Conservation (phyloP, 1,140 invertebrate genomes). For the Xylocopa sonorina region DNA sequence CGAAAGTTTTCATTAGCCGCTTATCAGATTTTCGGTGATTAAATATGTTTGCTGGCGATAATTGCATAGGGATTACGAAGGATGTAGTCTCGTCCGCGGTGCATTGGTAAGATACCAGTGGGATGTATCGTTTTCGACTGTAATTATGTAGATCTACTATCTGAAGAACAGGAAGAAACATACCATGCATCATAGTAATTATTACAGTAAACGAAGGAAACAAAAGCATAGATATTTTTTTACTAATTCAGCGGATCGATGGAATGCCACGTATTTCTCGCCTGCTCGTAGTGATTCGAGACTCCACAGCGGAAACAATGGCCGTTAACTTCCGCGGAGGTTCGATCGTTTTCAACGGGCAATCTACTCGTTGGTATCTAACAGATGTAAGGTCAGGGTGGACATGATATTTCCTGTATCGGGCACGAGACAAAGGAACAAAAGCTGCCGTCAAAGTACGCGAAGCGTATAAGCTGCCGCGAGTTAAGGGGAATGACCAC, state of each 20-base stretch:
- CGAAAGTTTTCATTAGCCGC: background rate
- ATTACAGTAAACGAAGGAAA: background rate
- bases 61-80: background rate
- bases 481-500: conserved; percentile 19
- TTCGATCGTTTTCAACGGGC: conserved; percentile 29
- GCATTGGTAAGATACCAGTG: background rate
- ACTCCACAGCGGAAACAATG: conserved; percentile 15
- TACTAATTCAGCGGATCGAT: background rate
- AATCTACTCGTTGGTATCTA: conserved; percentile 35
- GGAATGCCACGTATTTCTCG: background rate
- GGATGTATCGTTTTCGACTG: no score
- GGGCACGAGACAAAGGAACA: conserved; percentile 52
- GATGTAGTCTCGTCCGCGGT: background rate
- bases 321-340: background rate
- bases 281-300: background rate
- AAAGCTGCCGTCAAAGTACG: conserved; percentile 68
- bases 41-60: background rate
- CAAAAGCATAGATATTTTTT: background rate
- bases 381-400: conserved; percentile 50
- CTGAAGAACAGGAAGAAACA: no score
- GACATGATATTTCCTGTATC: conserved; percentile 53
- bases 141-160: background rate
- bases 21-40: conserved; percentile 7
- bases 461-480: conserved; percentile 38
- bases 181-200: background rate